Evolutionary conservation across 64 coral and sea anemone species (phyloP).

Genomic region (Orbicella faveolata): DNA sequence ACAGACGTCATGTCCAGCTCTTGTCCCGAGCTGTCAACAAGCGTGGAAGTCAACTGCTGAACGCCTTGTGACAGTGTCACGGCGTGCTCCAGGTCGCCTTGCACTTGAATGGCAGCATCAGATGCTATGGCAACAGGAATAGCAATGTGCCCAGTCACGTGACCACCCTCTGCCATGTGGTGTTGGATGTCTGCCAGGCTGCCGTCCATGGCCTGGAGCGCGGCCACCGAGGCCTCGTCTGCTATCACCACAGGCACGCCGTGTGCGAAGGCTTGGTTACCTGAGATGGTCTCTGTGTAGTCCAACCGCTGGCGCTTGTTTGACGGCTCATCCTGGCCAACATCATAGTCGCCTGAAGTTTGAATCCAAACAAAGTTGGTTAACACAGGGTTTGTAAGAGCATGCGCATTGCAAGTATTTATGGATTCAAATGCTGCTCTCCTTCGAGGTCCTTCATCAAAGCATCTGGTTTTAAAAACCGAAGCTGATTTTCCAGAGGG

Average conservation of each 20-base stretch:
- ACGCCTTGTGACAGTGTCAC: constrained; percentile 68
- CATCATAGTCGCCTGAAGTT: constrained; percentile 59
- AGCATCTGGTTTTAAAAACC: no score
- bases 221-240: constrained; percentile 94
- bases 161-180: constrained; percentile 79
- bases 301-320: constrained; percentile 87
- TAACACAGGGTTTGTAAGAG: no score
- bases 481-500: no score
- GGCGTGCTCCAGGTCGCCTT: constrained; percentile 68
- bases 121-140: constrained; percentile 99
- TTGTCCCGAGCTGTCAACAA: constrained; percentile 58
- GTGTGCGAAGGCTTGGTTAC: constrained; percentile 79
- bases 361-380: not conserved
- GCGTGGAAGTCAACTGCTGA: constrained; percentile 63
- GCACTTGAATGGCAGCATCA: constrained; percentile 84
- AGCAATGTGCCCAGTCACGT: constrained; percentile 86
- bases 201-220: constrained; percentile 93
- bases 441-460: no score
- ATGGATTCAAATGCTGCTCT: no score
- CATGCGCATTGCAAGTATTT: no score
- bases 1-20: constrained; percentile 66
- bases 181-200: constrained; percentile 89
- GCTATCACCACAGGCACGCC: constrained; percentile 87
- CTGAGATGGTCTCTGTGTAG: constrained; percentile 69
- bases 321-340: constrained; percentile 59